Evolutionary conservation across 2,797 vertebrate species (phyloP).

Genomic region (Schizopygopsis malacanthus): DNA sequence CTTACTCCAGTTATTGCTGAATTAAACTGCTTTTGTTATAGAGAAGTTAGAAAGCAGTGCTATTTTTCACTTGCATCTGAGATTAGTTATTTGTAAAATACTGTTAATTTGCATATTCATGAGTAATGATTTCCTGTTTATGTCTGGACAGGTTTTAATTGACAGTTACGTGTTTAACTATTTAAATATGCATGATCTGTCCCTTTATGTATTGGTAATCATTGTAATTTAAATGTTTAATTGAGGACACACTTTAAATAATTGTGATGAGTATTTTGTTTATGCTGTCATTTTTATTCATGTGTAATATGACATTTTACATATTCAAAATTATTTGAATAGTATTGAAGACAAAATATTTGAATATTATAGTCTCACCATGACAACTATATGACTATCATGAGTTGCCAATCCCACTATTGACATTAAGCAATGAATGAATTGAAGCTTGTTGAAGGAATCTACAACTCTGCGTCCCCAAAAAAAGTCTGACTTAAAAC

Average conservation of each 20-base stretch:
- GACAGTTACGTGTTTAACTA: not conserved
- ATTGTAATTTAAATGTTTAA: constrained; percentile 1
- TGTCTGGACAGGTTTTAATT: constrained; percentile 23
- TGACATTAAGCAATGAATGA: not conserved
- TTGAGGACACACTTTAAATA: not conserved
- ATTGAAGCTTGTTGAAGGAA: not conserved
- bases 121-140: constrained; percentile 27
- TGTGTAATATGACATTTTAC: constrained; percentile 9
- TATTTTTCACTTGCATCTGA: constrained; percentile 14
- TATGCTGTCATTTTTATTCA: not conserved
- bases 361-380: constrained; percentile 41
- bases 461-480: not conserved
- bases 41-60: constrained; percentile 15
- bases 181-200: constrained; percentile 17
- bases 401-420: constrained; percentile 14
- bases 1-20: not conserved
- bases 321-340: constrained; percentile 50
- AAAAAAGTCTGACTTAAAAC: constrained; percentile 11
- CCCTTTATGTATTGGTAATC: not conserved
- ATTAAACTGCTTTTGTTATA: not conserved
- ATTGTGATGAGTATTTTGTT: not conserved
- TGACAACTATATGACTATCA: constrained; percentile 21
- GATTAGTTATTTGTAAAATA: constrained; percentile 12
- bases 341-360: constrained; percentile 28
- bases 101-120: constrained; percentile 14